Conservation (phyloP, 2,888 invertebrate species). For the Leptarthrus brevirostris region DNA sequence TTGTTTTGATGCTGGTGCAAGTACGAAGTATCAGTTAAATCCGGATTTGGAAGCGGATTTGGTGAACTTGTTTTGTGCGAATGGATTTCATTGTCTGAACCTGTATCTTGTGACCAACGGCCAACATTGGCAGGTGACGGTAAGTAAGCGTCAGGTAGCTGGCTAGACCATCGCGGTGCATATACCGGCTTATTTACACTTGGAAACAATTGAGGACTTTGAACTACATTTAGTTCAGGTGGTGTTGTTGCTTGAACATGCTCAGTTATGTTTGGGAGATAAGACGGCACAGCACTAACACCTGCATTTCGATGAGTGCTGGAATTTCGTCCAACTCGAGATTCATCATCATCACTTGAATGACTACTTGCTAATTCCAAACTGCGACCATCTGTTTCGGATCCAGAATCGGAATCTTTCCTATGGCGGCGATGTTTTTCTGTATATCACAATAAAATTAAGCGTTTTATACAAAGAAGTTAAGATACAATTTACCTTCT, state of each 20-base stretch:
- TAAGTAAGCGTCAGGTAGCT: slow-evolving; percentile 74
- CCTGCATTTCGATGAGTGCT: slow-evolving; percentile 67
- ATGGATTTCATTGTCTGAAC: slow-evolving; percentile 79
- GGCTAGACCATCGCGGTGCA: slow-evolving; percentile 77
- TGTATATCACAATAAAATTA: slow-evolving; percentile 49
- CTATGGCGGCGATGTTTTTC: slow-evolving; percentile 65
- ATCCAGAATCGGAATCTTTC: slow-evolving; percentile 83
- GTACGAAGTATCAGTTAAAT: slow-evolving; percentile 76
- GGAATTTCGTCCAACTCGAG: slow-evolving; percentile 64
- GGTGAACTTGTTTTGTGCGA: slow-evolving; percentile 73
- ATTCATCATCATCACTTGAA: slow-evolving; percentile 90
- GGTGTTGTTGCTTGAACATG: slow-evolving; percentile 72
- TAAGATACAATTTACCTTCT: too few species aligned
- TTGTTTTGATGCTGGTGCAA: slow-evolving; percentile 69
- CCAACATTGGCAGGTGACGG: slow-evolving; percentile 69
- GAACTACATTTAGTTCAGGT: slow-evolving; percentile 73
- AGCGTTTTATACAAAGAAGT: too few species aligned
- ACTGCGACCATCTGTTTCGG: slow-evolving; percentile 82
- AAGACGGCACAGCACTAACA: slow-evolving; percentile 67
- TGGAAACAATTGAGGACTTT: slow-evolving; percentile 77
- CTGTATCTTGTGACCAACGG: slow-evolving; percentile 84
- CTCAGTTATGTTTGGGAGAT: slow-evolving; percentile 75
- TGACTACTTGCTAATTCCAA: slow-evolving; percentile 95
- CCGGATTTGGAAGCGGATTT: slow-evolving; percentile 81
- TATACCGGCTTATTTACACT: slow-evolving; percentile 74